Base-by-base conservation (phyloP, 2,888 invertebrate species). In the Cetonia aurata region DNA sequence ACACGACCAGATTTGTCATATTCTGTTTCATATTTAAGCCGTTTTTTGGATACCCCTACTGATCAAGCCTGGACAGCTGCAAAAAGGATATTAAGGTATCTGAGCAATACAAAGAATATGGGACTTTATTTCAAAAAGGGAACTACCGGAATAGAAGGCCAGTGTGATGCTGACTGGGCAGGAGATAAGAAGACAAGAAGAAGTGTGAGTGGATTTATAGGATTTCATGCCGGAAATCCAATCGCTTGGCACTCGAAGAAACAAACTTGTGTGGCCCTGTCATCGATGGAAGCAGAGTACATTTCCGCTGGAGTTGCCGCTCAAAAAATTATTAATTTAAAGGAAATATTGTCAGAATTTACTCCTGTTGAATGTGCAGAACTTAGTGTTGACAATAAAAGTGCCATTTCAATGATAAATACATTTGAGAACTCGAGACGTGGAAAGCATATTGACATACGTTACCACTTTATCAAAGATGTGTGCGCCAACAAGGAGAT, bases 121-220 rank as follows among this genome's bases (percentile, higher is more conserved):
- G 10, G 57, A 8, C 6, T 57, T 25, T 6, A 25, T 57, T 57
- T 57, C 25, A 15, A 33, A 15, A 37, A 57, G 13, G 13, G 48
- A 8, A 48, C 3, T 1, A 10, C 2, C 8, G 48, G 3, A 48
- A 13, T 48, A 48, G 48, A 48, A n/a, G 48, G 17, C 6, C 48
- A 48, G 12, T 48, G 15, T 17, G 17, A 48, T n/a, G 48, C 48
- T n/a, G 48, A 48, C 12, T 48, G 13, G 48, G 48, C 44, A 44
- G 48, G n/a, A 10, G 48, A 48, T 17, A 48, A 48, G 48, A n/a
- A 48, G 12, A 48, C 50, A 13, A 42, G 71, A 42, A 74, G 71
- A 71, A 75, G 72, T 62, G 72, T 74, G 1, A 73, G 76, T 70
- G 74, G 75, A 13, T 76, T 75, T 41, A 37, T 75, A n/a, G 31